Percentiles rank a stretch among this genome's conserved stretches.
Conservation (phyloP, 2,797 vertebrate species). For the Acipenser oxyrinchus region DNA sequence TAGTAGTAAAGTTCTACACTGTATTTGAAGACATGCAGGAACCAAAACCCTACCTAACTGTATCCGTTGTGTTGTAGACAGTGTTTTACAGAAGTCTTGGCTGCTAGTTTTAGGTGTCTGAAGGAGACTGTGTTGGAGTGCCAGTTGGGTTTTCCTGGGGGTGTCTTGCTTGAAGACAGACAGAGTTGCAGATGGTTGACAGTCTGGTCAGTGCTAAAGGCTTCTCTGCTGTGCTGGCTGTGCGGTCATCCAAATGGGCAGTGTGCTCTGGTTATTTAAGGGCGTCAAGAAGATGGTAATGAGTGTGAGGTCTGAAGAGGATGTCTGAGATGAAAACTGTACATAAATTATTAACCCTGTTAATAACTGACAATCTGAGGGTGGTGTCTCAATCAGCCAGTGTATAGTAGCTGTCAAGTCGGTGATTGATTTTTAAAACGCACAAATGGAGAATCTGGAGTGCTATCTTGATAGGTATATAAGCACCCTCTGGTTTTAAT, state of each 20-base stretch:
- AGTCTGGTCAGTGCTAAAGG: neutral
- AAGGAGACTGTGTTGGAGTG: neutral
- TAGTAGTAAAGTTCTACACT: too few species aligned
- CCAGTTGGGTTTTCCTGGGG: neutral
- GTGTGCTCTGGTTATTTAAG: neutral
- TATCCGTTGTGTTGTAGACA: neutral
- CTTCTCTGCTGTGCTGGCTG: neutral
- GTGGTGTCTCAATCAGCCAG: neutral
- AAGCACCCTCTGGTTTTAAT: neutral
- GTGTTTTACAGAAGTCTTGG: neutral
- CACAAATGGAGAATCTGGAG: neutral
- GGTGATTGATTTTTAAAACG: neutral
- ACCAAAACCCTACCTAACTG: neutral
- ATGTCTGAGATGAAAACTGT: neutral
- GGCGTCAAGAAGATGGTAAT: neutral
- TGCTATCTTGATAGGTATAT: neutral
- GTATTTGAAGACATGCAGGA: too few species aligned
- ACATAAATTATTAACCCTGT: slow-evolving; percentile 14
- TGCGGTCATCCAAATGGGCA: neutral
- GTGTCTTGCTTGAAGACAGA: neutral
- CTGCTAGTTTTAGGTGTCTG: neutral
- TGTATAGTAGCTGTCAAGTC: neutral
- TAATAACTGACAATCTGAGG: neutral
- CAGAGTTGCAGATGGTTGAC: neutral
- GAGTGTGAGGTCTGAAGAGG: neutral